Evolutionary conservation across 1,140 invertebrate species (phyloP).

Genomic region (Pachyrhynchus sulphureomaculatus): DNA sequence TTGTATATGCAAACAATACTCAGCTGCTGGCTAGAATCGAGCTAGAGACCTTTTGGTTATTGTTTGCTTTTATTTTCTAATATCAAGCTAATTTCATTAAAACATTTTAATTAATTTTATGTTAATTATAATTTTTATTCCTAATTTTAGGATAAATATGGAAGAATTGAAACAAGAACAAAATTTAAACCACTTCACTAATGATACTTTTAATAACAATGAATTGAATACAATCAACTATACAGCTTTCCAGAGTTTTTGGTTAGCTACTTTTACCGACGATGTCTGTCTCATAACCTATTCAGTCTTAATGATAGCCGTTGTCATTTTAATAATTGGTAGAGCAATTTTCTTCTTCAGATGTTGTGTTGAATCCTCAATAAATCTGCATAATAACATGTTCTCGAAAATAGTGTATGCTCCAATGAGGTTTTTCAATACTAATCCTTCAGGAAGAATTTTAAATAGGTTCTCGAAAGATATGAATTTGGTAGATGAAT

Average conservation of each 20-base stretch:
- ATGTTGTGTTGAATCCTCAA: constrained; percentile 66
- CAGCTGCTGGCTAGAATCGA: too few species aligned
- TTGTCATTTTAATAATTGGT: constrained; percentile 56
- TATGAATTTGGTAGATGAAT: constrained; percentile 79
- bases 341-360: constrained; percentile 72
- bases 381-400: constrained; percentile 74
- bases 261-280: constrained; percentile 42
- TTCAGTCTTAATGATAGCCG: constrained; percentile 46
- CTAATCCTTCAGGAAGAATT: constrained; percentile 76
- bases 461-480: constrained; percentile 75
- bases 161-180: constrained; percentile 56
- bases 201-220: background rate
- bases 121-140: background rate
- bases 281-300: constrained; percentile 37
- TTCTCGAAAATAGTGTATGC: constrained; percentile 77
- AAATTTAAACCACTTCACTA: background rate
- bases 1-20: too few species aligned
- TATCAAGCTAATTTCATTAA: too few species aligned
- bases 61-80: too few species aligned
- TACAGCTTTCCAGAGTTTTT: background rate
- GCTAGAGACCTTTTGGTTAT: too few species aligned
- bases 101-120: too few species aligned
- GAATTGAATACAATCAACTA: background rate
- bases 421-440: constrained; percentile 86
- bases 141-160: constrained; percentile 20